Base-by-base conservation (phyloP, 2,888 invertebrate species). In the Drosophila nigricruria region DNA sequence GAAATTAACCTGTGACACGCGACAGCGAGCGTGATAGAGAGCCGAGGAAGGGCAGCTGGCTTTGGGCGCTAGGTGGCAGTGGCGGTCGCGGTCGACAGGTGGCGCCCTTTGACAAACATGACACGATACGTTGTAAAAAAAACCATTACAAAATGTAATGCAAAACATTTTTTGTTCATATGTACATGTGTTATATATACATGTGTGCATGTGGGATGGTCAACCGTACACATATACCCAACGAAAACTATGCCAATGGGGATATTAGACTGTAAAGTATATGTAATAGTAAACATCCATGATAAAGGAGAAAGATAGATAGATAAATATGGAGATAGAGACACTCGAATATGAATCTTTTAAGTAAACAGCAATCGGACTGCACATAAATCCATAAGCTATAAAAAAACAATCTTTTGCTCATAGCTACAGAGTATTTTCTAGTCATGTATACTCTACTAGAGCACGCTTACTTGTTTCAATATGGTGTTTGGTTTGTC, bases 1-100 rank as follows among this genome's bases (percentile, higher is more conserved):
- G 83, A 85, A 85, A 85, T 88, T 86, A 85, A 88, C 88, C 81
- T 73, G 77, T 75, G 81, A 81, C 77, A 75, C 67, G 65, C 47
- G 64, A 47, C 10, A 36, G 57, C 12, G 43, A 43, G 12, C 43
- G 12, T 9, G 27, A 12, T 34, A 66, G 34, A 61, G 47, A 20
- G 40, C 2, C 9, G 47, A 5, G 47, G n/a, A 5, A n/a, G 47
- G 9, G 54, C 27, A 23, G 10, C 36, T 25, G 66, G 56, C 53
- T 56, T 43, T n/a, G 50, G 62, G 36, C 43, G 58, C 25, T 73
- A 64, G 64, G 34, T 64, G 30, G 30, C 10, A 30, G 23, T 20
- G 40, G 47, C 66, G 47, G 43, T 57, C 49, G 67, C 36, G 74
- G 72, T 49, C 64, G 78, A 52, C 74, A 78, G 77, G 74, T 77